phyloP scores from a whole-genome alignment of 2,113 vertebrate species.

The Chelonoidis abingdonii region DNA sequence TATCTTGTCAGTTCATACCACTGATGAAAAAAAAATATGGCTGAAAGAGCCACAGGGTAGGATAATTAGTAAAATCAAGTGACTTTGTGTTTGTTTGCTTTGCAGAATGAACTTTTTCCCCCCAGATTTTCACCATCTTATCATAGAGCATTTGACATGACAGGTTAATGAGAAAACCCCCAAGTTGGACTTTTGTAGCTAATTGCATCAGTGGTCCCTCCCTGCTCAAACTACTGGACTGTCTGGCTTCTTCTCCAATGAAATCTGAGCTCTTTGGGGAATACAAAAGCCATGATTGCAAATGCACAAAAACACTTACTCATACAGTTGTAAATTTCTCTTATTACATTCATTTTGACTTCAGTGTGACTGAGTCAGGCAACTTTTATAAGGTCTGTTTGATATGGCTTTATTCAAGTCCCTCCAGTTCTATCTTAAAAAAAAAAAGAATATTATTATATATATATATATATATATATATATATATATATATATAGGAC shows the following conservation, averaged over 20 bases:
- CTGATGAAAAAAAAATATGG: constrained; percentile 41
- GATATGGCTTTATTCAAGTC: neutral
- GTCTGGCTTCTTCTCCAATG: constrained; percentile 73
- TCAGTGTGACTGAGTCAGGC: fast-evolving
- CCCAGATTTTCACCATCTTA: constrained; percentile 47
- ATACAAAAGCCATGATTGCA: constrained; percentile 50
- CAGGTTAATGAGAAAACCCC: constrained; percentile 77
- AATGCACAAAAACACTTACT: neutral
- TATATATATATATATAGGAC: neutral
- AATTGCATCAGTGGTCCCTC: constrained; percentile 79
- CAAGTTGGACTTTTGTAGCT: constrained; percentile 74
- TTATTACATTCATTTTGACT: neutral
- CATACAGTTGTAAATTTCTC: neutral
- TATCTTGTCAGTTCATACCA: constrained; percentile 72
- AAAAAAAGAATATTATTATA: no score
- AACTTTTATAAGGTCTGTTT: neutral
- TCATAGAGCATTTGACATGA: constrained; percentile 66
- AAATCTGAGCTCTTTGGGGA: constrained; percentile 76
- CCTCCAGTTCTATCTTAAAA: neutral
- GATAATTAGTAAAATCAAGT: constrained; percentile 78
- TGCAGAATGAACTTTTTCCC: constrained; percentile 73
- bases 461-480: neutral
- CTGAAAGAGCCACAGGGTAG: constrained; percentile 43
- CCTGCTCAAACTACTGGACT: constrained; percentile 69
- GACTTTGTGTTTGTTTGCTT: constrained; percentile 69